Percentiles rank a stretch among this genome's conserved stretches.
These are phyloP conservation scores for Engraulis encrasicolus DNA, from an alignment of 2,113 vertebrate genomes.

Conservation along the genomic window DNA sequence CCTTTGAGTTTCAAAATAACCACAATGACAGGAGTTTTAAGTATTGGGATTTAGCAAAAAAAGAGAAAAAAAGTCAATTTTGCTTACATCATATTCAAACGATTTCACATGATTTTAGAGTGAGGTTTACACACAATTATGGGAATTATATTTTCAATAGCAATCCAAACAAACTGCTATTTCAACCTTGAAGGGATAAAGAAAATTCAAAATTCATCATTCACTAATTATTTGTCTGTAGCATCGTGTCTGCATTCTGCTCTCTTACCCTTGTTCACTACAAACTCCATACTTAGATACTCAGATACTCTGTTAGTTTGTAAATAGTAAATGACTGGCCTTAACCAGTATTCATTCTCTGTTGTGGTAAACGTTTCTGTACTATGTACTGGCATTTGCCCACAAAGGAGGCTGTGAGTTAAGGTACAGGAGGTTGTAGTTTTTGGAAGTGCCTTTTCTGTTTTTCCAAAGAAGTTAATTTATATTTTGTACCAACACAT, in stretches of 20 bases:
- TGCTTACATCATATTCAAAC: not conserved
- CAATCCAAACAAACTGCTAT: not conserved
- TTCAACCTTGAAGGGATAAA: not conserved
- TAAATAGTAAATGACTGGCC: not conserved
- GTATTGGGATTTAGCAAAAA: too few relatives aligned
- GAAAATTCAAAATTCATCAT: too few relatives aligned
- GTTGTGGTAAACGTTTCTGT: not conserved
- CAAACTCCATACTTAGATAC: too few relatives aligned
- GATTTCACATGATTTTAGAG: not conserved
- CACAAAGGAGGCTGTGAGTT: not conserved
- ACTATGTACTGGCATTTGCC: not conserved
- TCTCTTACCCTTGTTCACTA: too few relatives aligned
- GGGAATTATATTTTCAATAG: too few relatives aligned
- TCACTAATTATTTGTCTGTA: not conserved
- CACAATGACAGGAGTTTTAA: too few relatives aligned
- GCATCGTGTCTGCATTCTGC: not conserved
- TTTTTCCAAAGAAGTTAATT: conserved; percentile 54
- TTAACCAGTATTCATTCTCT: not conserved
- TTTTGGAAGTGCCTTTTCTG: conserved; percentile 4
- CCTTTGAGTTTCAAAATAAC: too few relatives aligned
- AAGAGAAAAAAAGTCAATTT: too few relatives aligned
- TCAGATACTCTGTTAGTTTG: too few relatives aligned
- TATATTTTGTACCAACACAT: conserved; percentile 42
- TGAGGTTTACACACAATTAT: not conserved
- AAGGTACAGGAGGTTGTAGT: not conserved